These are phyloP conservation scores for Apodemia mormo DNA, from an alignment of 2,888 invertebrate genomes.

Conservation along the genomic window DNA sequence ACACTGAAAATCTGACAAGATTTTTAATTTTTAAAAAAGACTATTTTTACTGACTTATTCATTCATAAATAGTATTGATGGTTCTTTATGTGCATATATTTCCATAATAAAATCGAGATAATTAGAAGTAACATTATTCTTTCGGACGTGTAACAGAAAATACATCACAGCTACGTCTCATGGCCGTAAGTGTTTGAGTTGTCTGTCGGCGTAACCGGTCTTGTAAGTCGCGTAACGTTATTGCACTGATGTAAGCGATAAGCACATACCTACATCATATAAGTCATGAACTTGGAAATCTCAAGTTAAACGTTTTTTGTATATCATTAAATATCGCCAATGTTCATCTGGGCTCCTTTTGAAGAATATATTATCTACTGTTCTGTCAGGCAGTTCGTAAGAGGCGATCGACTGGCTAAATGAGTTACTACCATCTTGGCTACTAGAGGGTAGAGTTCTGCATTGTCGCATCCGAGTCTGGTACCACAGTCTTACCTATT, in stretches of 20 bases:
- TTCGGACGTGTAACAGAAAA: constrained; percentile 8
- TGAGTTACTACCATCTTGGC: too few species aligned
- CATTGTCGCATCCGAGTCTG: too few species aligned
- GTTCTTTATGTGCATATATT: constrained; percentile 9
- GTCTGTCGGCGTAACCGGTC: constrained; percentile 54
- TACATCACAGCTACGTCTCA: constrained; percentile 1
- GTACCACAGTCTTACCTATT: too few species aligned
- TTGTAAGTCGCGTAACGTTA: constrained; percentile 59
- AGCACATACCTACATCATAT: background rate
- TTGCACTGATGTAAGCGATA: constrained; percentile 65
- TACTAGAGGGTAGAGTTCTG: too few species aligned
- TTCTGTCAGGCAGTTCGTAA: too few species aligned
- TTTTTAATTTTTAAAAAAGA: background rate
- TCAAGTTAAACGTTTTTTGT: too few species aligned
- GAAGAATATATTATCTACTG: too few species aligned
- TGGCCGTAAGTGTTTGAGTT: constrained; percentile 5
- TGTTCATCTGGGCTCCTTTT: too few species aligned
- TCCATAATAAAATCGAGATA: background rate
- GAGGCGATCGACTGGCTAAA: too few species aligned
- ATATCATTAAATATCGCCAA: too few species aligned
- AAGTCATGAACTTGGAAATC: background rate
- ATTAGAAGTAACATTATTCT: background rate
- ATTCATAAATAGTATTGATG: background rate
- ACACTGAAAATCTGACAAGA: too few species aligned
- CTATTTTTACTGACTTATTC: background rate